Conservation (phyloP, 35 echinoderm and acorn worm species). For the Amphiura filiformis region DNA sequence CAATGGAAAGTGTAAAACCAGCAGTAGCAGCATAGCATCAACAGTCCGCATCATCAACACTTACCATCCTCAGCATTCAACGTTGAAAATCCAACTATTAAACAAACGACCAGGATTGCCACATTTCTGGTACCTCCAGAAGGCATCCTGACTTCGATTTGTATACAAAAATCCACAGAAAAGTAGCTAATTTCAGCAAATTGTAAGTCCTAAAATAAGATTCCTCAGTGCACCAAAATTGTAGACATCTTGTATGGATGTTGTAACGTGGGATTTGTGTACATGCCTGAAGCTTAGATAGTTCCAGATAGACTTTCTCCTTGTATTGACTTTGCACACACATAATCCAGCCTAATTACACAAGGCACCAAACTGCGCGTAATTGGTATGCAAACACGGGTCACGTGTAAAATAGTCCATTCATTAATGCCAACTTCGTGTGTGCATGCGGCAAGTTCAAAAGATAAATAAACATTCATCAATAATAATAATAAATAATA, state of each 20-base stretch:
- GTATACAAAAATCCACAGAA: neutral
- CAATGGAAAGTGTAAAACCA: too few relatives aligned
- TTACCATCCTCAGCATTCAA: neutral
- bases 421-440: too few relatives aligned
- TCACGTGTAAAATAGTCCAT: neutral
- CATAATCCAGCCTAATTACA: neutral
- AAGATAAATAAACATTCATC: too few relatives aligned
- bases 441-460: too few relatives aligned
- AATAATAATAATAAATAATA: too few relatives aligned
- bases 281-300: neutral
- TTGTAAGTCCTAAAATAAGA: neutral
- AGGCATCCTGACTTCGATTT: neutral
- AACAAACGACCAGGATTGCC: neutral
- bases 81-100: neutral
- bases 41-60: neutral
- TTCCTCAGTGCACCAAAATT: neutral
- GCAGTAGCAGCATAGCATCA: too few relatives aligned
- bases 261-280: neutral
- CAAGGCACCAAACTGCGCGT: too few relatives aligned
- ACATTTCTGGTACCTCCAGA: neutral
- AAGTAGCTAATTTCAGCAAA: neutral
- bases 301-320: neutral
- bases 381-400: neutral
- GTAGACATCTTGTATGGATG: neutral
- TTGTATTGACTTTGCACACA: neutral